phyloP scores from a whole-genome alignment of 2,797 vertebrate species.

The Apodemus agrarius region DNA sequence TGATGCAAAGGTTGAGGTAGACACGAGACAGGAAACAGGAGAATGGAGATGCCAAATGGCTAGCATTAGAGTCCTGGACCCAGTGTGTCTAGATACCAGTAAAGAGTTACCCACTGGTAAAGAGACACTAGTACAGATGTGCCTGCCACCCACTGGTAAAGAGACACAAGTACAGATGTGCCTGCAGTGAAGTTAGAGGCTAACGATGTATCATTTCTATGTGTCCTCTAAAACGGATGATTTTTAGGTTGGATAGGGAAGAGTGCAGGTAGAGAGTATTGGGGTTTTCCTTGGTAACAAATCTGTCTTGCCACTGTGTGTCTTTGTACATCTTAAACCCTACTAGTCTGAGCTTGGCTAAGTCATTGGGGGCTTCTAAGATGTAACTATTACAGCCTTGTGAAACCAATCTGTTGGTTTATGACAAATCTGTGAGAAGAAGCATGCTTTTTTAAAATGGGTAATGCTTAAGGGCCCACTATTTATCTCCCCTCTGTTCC shows the following conservation, averaged over 20 bases:
- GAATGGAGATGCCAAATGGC: background rate
- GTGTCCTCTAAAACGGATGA: background rate
- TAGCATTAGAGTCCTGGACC: background rate
- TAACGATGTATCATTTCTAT: background rate
- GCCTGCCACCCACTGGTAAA: background rate
- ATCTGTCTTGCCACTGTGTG: background rate
- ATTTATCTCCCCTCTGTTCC: background rate
- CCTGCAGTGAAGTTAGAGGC: background rate
- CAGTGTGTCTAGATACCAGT: background rate
- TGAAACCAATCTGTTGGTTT: background rate
- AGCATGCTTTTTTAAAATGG: background rate
- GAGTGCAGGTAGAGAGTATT: background rate
- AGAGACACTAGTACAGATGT: background rate
- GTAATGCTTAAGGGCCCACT: background rate
- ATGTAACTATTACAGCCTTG: background rate
- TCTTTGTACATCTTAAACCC: background rate
- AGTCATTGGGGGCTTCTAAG: background rate
- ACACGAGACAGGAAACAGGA: background rate
- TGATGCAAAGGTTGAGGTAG: background rate
- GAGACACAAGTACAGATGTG: background rate
- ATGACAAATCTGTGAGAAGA: background rate
- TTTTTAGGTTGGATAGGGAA: background rate
- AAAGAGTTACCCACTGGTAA: background rate
- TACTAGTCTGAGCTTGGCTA: background rate
- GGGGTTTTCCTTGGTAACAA: background rate